Conservation (phyloP, 2,113 vertebrate genomes). For the Recurvirostra avosetta region DNA sequence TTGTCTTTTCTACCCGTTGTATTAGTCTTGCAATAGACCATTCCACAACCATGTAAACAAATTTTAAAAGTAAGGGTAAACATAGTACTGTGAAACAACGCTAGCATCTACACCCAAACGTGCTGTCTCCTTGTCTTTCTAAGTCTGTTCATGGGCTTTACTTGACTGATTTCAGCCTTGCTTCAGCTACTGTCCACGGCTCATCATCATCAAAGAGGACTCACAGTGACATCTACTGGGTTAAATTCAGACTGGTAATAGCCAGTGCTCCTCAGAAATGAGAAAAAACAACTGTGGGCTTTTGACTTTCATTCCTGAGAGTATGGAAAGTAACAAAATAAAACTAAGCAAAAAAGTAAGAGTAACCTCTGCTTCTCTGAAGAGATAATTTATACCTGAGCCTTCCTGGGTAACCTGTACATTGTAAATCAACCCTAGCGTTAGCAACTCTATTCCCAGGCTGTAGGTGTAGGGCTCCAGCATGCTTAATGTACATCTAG, state of each 20-base stretch:
- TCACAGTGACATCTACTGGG: slow-evolving; percentile 75
- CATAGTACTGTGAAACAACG: not conserved
- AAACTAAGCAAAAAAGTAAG: not conserved
- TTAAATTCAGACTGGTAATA: not conserved
- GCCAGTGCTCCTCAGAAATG: not conserved
- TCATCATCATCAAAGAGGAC: slow-evolving; percentile 32
- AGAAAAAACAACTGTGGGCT: not conserved
- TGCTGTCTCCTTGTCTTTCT: not conserved
- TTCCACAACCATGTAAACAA: not conserved
- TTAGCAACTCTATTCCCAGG: not conserved
- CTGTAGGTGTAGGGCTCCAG: not conserved
- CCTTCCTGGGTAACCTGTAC: not conserved
- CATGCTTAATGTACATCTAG: not conserved
- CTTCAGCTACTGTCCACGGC: slow-evolving; percentile 10
- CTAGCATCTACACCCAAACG: not conserved
- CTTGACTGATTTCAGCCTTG: not conserved
- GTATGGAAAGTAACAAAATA: not conserved
- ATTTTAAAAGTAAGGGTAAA: not conserved
- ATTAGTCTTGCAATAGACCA: not conserved
- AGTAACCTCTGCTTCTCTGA: not conserved
- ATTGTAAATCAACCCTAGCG: not conserved
- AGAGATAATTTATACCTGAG: not conserved
- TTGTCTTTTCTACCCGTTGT: not conserved
- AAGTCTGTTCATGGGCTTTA: not conserved
- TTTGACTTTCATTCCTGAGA: not conserved